phyloP scores from a whole-genome alignment of 2,113 vertebrate genomes.

The Phocoena phocoena region DNA sequence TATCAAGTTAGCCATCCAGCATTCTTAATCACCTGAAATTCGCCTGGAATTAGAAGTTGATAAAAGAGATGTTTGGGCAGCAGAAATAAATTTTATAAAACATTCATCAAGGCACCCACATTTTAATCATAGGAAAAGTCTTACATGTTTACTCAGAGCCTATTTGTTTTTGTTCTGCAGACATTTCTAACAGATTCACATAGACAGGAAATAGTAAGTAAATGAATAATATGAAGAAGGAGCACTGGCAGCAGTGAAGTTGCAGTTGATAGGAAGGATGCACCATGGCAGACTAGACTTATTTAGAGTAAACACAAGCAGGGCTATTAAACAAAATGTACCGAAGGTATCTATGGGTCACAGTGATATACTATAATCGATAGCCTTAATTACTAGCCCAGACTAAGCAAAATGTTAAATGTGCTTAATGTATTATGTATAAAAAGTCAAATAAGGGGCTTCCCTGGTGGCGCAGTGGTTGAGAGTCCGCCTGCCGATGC shows the following conservation, averaged over 20 bases:
- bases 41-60: background rate
- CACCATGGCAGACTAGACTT: background rate
- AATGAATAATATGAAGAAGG: background rate
- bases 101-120: background rate
- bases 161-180: background rate
- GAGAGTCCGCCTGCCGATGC: too few relatives aligned
- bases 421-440: background rate
- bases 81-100: conserved; percentile 5
- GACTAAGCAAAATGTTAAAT: background rate
- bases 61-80: background rate
- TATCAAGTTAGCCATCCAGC: background rate
- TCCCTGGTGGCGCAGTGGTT: too few relatives aligned
- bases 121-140: conserved; percentile 38
- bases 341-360: background rate
- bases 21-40: background rate
- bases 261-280: background rate
- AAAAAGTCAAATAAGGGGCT: background rate
- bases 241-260: background rate
- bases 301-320: background rate
- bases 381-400: background rate
- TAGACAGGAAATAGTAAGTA: background rate
- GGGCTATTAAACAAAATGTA: background rate
- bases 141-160: background rate
- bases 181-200: background rate
- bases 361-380: background rate